Evolutionary conservation across 2,888 invertebrate genomes (phyloP), one percentile per base, ranked within the genome.

Genomic region (Abrostola triplasia): DNA sequence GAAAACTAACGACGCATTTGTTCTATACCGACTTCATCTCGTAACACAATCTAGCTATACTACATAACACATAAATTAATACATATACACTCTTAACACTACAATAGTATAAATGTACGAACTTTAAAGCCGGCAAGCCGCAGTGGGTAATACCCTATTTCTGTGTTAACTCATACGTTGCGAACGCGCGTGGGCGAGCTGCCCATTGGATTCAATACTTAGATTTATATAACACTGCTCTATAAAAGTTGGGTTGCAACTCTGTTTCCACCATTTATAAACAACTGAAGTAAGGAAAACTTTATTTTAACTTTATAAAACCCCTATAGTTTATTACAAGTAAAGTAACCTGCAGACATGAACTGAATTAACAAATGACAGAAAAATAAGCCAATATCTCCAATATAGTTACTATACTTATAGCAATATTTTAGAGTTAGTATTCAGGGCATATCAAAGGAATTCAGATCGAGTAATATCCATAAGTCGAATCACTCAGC

Each of bases 101-200:
- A n/a, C n/a, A n/a, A n/a, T n/a, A n/a, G n/a, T 42, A 12, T 24
- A 44, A 47, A 47, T n/a, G 6, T 41, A 1, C 8, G 7, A 5
- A 13, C 9, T 47, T 47, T 5, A 47, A 24, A 11, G 38, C 40
- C 49, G 8, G 44, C 38, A 12, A 42, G 36, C 24, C 24, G 11
- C 40, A 48, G 47, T 61, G 59, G 49, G 24, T 40, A 42, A 47
- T 61, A 62, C 49, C 13, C 35, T 47, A 63, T 50, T 44, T 49
- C 35, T 51, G 11, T 24, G 37, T 24, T n/a, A 48, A 57, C 13
- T 36, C 6, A 12, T 61, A 55, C 47, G 44, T 47, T 44, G 9
- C 9, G 44, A 55, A 41, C 41, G 0, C 36, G 37, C 64, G 59
- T 74, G 24, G 48, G 70, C 44, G 37, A 8, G 11, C 6, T 36